Percentiles rank a stretch among this genome's conserved stretches.
Conservation (phyloP, 2,113 vertebrate genomes). For the Morone saxatilis region DNA sequence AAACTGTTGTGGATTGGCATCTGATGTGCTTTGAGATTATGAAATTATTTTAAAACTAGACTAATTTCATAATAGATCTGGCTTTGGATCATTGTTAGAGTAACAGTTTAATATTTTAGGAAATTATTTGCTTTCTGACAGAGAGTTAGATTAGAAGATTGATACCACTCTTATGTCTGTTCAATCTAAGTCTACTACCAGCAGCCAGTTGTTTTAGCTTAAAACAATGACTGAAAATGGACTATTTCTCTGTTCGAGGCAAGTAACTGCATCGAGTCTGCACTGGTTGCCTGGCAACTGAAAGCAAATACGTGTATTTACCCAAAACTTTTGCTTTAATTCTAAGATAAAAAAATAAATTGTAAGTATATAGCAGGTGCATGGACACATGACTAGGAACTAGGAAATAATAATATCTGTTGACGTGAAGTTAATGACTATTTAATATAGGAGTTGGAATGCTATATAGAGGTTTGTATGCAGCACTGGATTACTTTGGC, state of each 20-base stretch:
- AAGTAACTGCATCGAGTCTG: background rate
- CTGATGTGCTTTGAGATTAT: background rate
- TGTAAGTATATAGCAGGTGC: background rate
- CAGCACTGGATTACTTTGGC: slow-evolving; percentile 2
- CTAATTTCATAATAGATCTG: background rate
- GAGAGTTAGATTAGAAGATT: background rate
- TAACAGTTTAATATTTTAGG: background rate
- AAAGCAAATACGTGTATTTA: background rate
- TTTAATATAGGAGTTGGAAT: background rate
- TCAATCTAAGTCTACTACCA: background rate
- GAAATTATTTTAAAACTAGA: background rate
- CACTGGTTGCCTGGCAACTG: slow-evolving; percentile 3
- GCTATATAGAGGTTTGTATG: background rate
- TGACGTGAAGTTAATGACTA: background rate
- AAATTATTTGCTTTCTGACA: background rate
- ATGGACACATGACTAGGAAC: background rate
- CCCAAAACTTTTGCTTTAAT: background rate
- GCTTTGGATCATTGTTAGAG: background rate
- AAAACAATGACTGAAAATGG: background rate
- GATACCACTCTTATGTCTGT: background rate
- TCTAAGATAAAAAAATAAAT: background rate
- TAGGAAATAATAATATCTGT: background rate
- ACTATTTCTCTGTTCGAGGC: background rate
- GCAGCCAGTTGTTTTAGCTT: background rate
- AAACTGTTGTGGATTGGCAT: slow-evolving; percentile 2